Evolutionary conservation across 2,797 vertebrate genomes (phyloP), one percentile per base, ranked within the genome.

Genomic region (Naso thynnoides): DNA sequence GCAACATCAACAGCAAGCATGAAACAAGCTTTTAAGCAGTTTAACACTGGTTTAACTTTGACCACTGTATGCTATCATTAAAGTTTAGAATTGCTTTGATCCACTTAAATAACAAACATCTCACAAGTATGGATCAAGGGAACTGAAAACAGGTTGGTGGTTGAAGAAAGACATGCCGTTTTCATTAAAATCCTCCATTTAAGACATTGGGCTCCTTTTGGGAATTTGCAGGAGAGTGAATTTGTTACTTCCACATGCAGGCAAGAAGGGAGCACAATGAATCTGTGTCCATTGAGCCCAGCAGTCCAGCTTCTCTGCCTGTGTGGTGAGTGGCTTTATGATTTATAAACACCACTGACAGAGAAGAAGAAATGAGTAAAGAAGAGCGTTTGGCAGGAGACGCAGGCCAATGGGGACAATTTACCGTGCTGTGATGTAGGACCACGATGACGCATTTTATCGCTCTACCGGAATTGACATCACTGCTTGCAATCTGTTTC

Each of bases 261-360:
- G 16, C 31, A 4, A 44, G 48, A 15, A 36, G 15, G 39, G 63
- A 67, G 41, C 31, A 70, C 14, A 63, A 31, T 55, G 27, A 55
- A 63, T 70, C 65, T 13, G 16, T 71, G 67, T 71, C 66, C 38
- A 50, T 11, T 13, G 45, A 79, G 58, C 18, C 4, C 44, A 15
- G 36, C 65, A 41, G 42, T 47, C 62, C 42, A 54, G 47, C 33
- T 73, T 70, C 45, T 79, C 52, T 47, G 64, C 47, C 71, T 48
- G 65, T 58, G 81, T 68, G 79, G 45, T 70, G 85, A 86, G 64
- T 79, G n/a, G n/a, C n/a, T n/a, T 81, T 83, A 65, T 76, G 85
- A 90, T 90, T 89, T 86, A 84, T 78, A 73, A 89, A 85, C 67
- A 72, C 56, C 61, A 60, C 70, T 69, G 72, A 76, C 50, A 31